Evolutionary conservation across 2,888 invertebrate species (phyloP).

Genomic region (Diachrysia chrysitis): DNA sequence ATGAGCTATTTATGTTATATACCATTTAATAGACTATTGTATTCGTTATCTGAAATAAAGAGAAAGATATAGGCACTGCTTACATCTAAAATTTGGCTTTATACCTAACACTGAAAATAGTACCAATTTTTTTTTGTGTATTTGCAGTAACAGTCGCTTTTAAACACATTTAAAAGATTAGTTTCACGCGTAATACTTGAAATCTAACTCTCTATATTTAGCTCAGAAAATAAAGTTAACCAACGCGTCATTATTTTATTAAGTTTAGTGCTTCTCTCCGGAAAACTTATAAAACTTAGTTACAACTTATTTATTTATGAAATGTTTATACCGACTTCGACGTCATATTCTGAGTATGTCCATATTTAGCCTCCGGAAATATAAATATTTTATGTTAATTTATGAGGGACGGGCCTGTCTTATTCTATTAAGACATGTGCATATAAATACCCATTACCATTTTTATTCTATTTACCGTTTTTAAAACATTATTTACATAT

Average conservation of each 20-base stretch:
- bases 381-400: slow-evolving; percentile 40
- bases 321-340: not conserved
- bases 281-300: not conserved
- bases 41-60: too few relatives aligned
- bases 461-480: slow-evolving; percentile 16
- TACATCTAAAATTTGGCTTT: too few relatives aligned
- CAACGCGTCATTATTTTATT: not conserved
- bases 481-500: not conserved
- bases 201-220: not conserved
- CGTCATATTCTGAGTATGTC: not conserved
- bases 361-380: not conserved
- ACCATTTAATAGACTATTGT: too few relatives aligned
- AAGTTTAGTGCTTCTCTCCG: not conserved
- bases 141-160: too few relatives aligned
- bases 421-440: slow-evolving; percentile 54
- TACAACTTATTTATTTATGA: not conserved
- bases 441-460: slow-evolving; percentile 48
- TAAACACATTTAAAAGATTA: too few relatives aligned
- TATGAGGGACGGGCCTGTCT: slow-evolving; percentile 47
- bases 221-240: not conserved
- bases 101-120: too few relatives aligned
- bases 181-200: not conserved
- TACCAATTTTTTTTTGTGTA: too few relatives aligned
- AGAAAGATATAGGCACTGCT: too few relatives aligned
- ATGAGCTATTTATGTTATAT: too few relatives aligned